phyloP scores from a whole-genome alignment of 2,797 vertebrate genomes.

The Sebastes hopkinsi region DNA sequence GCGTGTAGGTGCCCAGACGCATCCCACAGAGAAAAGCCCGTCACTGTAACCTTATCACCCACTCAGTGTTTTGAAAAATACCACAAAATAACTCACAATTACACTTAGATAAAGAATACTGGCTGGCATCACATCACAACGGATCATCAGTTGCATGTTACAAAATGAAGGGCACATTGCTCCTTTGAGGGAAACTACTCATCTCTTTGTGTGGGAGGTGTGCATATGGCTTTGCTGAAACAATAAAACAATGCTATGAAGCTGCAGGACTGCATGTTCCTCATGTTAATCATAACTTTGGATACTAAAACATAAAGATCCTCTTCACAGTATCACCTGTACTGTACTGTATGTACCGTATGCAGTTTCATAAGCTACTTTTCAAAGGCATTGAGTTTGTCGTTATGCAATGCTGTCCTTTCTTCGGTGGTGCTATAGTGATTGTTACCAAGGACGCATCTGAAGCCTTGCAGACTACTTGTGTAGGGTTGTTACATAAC shows the following conservation, averaged over 20 bases:
- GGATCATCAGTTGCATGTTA: slow-evolving; percentile 1
- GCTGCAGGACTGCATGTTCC: background rate
- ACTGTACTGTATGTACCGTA: background rate
- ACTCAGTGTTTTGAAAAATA: slow-evolving; percentile 19
- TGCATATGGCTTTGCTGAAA: background rate
- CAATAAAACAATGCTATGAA: background rate
- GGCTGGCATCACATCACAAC: background rate
- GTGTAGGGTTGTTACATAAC: slow-evolving; percentile 55
- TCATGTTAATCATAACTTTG: background rate
- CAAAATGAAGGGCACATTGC: background rate
- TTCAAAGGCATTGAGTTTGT: slow-evolving; percentile 22
- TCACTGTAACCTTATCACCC: slow-evolving; percentile 16
- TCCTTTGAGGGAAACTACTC: slow-evolving; percentile 12
- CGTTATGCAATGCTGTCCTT: slow-evolving; percentile 52
- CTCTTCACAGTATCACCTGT: background rate
- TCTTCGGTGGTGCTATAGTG: slow-evolving; percentile 50
- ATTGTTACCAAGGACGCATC: slow-evolving; percentile 67
- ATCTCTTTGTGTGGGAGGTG: slow-evolving; percentile 7
- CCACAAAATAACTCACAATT: slow-evolving; percentile 7
- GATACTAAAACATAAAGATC: background rate
- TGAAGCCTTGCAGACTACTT: slow-evolving; percentile 44
- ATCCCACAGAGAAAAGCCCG: slow-evolving; percentile 7
- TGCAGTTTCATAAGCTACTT: background rate
- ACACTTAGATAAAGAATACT: slow-evolving; percentile 6
- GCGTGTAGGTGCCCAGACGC: background rate